Base-by-base conservation (phyloP, 1,140 invertebrate species). In the Musca domestica region DNA sequence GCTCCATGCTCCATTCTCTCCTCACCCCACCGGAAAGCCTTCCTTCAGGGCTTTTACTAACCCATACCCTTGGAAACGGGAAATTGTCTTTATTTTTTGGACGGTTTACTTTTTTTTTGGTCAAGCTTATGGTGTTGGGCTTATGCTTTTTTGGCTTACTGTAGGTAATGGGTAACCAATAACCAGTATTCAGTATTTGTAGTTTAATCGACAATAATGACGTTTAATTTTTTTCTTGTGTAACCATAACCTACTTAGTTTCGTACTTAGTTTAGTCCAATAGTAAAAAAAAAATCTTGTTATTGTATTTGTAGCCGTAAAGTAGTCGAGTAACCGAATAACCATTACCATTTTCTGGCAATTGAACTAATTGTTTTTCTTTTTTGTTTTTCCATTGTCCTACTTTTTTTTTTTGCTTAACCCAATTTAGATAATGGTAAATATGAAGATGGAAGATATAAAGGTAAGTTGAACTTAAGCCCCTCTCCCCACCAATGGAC, bases 401-500 rank as follows among this genome's bases (percentile, higher is more conserved):
- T 14, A 34, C 19, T 3, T 30, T 46, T 67, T 17, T 64, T 63
- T 23, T 7, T 46, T 41, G 6, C 2, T 41, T 41, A 10, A 5
- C 34, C 10, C 12, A 7, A 5, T 12, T 15, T 71, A 80, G 77
- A 67, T 69, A 70, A 67, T 67, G 77, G 77, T 80, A 80, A 80
- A 69, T 76, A 80, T 67, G 22, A 69, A 65, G 64, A 71, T 69
- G 76, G 74, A 63, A 72, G 77, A 70, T 80, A 78, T 71, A 67
- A 63, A 20, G 77, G 77, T 80, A 70, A 80, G 76, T 20, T 48
- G 27, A 6, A 20, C 23, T 58, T 30, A 19, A 19, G n/a, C 3
- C 5, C 1, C 19, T 30, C 3, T 15, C 25, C 19, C 4, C 12
- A 54, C 19, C 51, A 25, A 30, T 23, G 22, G n/a, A 47, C 30